A percentile compares a stretch with the other conserved stretches of the same genome.
Evolutionary conservation across 2,888 invertebrate species (phyloP).

Genomic region (Pyrrhia umbra): DNA sequence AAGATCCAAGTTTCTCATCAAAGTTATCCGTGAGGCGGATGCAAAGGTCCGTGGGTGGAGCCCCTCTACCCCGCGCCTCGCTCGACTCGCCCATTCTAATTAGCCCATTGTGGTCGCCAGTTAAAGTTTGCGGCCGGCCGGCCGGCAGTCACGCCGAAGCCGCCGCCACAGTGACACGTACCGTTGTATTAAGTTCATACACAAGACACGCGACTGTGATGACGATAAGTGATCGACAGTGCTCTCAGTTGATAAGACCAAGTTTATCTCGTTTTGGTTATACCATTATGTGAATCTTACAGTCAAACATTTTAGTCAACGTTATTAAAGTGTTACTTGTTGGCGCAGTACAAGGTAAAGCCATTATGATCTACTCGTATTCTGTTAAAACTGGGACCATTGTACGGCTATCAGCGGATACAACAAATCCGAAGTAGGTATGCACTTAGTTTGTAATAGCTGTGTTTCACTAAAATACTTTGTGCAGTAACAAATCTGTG

Average conservation of each 20-base stretch:
- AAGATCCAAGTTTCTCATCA: conserved; percentile 78
- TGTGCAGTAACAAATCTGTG: conserved; percentile 13
- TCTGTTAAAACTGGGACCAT: conserved; percentile 83
- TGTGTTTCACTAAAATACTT: conserved; percentile 37
- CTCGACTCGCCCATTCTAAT: conserved; percentile 88
- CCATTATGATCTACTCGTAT: conserved; percentile 83
- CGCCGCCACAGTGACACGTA: conserved; percentile 78
- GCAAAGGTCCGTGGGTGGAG: conserved; percentile 88
- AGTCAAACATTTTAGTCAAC: conserved; percentile 65
- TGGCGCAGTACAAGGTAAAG: conserved; percentile 85
- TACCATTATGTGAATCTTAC: conserved; percentile 77
- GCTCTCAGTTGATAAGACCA: conserved; percentile 77
- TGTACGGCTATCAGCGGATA: conserved; percentile 74
- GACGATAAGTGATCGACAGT: conserved; percentile 86
- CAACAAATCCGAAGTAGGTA: conserved; percentile 69
- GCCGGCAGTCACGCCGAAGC: conserved; percentile 85
- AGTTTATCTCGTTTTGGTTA: conserved; percentile 70
- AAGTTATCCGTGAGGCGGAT: conserved; percentile 86
- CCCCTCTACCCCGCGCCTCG: conserved; percentile 78
- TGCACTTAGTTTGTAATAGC: conserved; percentile 59
- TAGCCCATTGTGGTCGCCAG: conserved; percentile 88
- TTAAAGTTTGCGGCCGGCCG: conserved; percentile 85
- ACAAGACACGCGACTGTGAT: conserved; percentile 81
- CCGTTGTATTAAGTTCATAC: conserved; percentile 56
- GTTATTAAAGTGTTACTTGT: conserved; percentile 76